phyloP scores from a whole-genome alignment of 2,888 invertebrate genomes.

The Stratiomys singularior region DNA sequence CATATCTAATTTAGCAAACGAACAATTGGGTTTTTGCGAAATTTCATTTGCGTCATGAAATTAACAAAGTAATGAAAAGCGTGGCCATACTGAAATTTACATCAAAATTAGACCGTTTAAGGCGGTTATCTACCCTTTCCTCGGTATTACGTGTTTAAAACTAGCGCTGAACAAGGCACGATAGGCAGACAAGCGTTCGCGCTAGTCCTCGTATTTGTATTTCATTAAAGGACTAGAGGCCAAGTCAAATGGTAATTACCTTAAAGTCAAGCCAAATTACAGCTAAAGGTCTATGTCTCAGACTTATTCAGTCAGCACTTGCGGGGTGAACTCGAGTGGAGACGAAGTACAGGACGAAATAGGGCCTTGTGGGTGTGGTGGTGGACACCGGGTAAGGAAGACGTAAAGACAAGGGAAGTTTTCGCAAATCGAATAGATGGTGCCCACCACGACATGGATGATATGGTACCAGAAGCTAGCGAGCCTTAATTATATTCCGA shows the following conservation, averaged over 20 bases:
- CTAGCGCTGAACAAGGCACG: background rate
- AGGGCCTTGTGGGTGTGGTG: too few species aligned
- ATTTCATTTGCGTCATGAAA: background rate
- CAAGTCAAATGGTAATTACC: slow-evolving; percentile 51
- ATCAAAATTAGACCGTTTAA: slow-evolving; percentile 42
- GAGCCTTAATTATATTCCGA: slow-evolving; percentile 52
- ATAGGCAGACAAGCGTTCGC: background rate
- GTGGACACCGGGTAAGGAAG: background rate
- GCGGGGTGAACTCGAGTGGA: background rate
- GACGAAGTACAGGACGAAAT: background rate
- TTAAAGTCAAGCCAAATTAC: slow-evolving; percentile 52
- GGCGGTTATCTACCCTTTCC: slow-evolving; percentile 1
- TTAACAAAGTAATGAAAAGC: slow-evolving; percentile 28
- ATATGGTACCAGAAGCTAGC: slow-evolving; percentile 43
- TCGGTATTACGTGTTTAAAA: background rate
- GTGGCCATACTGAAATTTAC: slow-evolving; percentile 33
- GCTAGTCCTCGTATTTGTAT: slow-evolving; percentile 33
- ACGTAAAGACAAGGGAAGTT: background rate
- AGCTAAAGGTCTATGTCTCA: slow-evolving; percentile 48
- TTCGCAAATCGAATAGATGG: slow-evolving; percentile 5
- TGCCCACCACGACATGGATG: slow-evolving; percentile 7
- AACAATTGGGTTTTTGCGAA: slow-evolving; percentile 28
- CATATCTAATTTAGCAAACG: slow-evolving; percentile 24
- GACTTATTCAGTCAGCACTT: background rate
- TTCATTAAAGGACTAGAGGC: slow-evolving; percentile 43